A percentile compares a stretch with the other conserved stretches of the same genome.
These are phyloP conservation scores for Poecilobothrus nobilitatus DNA, from an alignment of 2,888 invertebrate species.

Conservation along the genomic window DNA sequence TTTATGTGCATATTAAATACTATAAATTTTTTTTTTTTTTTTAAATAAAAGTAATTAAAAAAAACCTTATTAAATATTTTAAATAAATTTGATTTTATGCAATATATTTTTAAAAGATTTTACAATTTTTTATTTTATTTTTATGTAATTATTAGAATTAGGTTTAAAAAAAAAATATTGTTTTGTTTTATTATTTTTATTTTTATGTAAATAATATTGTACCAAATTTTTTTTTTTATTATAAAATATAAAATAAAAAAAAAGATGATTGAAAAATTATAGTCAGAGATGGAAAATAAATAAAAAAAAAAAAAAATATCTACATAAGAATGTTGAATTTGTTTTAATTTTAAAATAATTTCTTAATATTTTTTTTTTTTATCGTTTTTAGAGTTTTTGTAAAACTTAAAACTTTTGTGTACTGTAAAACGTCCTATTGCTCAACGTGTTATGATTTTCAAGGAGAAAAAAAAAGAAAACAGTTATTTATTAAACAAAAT, in stretches of 20 bases:
- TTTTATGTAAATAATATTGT: not conserved
- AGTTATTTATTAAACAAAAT: too few species aligned
- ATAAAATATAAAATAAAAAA: slow-evolving; percentile 19
- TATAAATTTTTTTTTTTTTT: not conserved
- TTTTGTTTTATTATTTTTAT: not conserved
- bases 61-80: not conserved
- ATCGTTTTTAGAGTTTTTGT: too few species aligned
- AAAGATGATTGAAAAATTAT: slow-evolving; percentile 15
- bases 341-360: too few species aligned
- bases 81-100: slow-evolving; percentile 1
- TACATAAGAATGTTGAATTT: not conserved
- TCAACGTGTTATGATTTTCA: too few species aligned
- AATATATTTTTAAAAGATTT: not conserved
- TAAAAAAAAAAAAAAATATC: not conserved
- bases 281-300: not conserved
- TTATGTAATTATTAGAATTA: slow-evolving; percentile 9
- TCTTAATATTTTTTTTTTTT: too few species aligned
- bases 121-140: not conserved
- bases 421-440: too few species aligned
- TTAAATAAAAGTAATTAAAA: slow-evolving; percentile 24
- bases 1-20: too few species aligned
- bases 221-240: slow-evolving; percentile 18
- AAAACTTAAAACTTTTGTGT: too few species aligned
- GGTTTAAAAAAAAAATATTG: not conserved
- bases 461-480: too few species aligned